These are phyloP conservation scores for Nomada hirtipes DNA, from an alignment of 2,888 invertebrate species.

Conservation along the genomic window DNA sequence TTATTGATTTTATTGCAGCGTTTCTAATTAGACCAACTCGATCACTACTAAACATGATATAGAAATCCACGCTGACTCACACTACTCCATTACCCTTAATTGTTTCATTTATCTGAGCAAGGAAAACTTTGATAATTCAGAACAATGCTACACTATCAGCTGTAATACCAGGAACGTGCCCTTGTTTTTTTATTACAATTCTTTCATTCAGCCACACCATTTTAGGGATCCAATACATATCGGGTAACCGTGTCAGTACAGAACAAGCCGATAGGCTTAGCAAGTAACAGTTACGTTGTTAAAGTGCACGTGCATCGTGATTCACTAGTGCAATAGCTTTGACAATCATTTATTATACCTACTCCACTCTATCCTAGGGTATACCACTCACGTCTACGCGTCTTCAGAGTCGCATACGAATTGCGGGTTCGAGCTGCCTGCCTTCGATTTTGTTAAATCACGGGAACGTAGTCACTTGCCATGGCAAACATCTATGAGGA, in stretches of 20 bases:
- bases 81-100: neutral
- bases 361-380: neutral
- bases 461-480: neutral
- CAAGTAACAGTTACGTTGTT: constrained; percentile 36
- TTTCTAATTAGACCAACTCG: neutral
- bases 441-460: constrained; percentile 27
- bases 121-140: neutral
- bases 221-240: neutral
- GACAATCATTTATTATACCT: constrained; percentile 35
- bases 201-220: constrained; percentile 6
- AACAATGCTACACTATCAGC: constrained; percentile 4
- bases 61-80: neutral
- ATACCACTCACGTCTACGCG: neutral
- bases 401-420: constrained; percentile 6
- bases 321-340: constrained; percentile 48
- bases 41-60: neutral
- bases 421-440: neutral
- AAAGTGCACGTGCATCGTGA: constrained; percentile 49
- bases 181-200: constrained; percentile 1
- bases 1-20: neutral
- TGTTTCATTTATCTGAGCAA: neutral
- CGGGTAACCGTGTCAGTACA: constrained; percentile 1
- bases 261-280: neutral
- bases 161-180: neutral
- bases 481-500: neutral